Evolutionary conservation across 2,797 vertebrate species (phyloP), one percentile per base, ranked within the genome.

Genomic region (Nyctalus aviator): DNA sequence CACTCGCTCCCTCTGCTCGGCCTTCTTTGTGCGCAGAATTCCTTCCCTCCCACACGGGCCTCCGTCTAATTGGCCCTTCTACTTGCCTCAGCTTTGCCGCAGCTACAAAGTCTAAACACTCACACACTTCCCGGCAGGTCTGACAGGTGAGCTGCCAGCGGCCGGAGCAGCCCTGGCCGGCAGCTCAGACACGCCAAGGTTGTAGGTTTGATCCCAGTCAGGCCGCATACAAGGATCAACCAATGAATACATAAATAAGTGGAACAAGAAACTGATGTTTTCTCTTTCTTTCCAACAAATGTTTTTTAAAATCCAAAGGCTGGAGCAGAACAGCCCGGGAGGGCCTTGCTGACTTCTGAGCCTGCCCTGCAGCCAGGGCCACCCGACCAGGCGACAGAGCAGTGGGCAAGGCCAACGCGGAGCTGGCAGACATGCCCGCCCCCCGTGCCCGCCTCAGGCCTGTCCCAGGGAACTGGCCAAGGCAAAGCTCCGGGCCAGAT

Each of bases 401-500:
- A 37, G 48, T 62, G 14, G 14, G 30, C n/a, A 48, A 90, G 37
- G 44, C 53, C 62, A 88, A 44, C 44, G 9, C 44, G 44, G 44
- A 44, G 44, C 25, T 72, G n/a, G 30, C 32, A 84, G 25, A 55
- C 21, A 81, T 1, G 2, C 17, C 48, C 14, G 48, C 8, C 46
- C 48, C 23, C 55, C 18, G 21, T 10, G 86, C 90, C 44, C 41
- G 83, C 32, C 92, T 90, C 79, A 57, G 3, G 76, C 0, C 53
- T 66, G 73, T 6, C 66, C 85, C 94, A 78, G 27, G 25, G 84
- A 96, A 87, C 93, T 21, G 1, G 88, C 13, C 7, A 77, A 81
- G 62, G 30, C 84, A 48, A 27, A n/a, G 35, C 94, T 91, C 96
- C 93, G 91, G 97, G 96, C 95, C 95, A 95, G 94, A 93, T 94